Conservation (phyloP, 2,113 vertebrate species). For the Pholis gunnellus region DNA sequence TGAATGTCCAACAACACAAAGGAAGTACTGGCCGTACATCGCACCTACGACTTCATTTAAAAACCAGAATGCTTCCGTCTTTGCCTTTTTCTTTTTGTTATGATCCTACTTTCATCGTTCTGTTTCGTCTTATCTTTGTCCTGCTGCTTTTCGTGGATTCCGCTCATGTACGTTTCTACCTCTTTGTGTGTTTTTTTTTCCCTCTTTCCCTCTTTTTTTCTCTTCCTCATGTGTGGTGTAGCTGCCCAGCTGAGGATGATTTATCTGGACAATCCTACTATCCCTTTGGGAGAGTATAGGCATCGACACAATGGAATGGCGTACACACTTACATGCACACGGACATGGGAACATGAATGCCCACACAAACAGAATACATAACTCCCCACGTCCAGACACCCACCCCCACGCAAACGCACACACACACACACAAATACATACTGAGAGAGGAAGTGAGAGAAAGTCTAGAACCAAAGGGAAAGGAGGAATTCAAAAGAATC, state of each 20-base stretch:
- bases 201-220: neutral
- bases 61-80: conserved; percentile 22
- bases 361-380: conserved; percentile 43
- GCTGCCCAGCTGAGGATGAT: conserved; percentile 69
- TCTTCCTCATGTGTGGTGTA: conserved; percentile 51
- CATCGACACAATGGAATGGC: conserved; percentile 53
- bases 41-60: conserved; percentile 25
- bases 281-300: conserved; percentile 65
- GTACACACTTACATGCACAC: conserved; percentile 55
- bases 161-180: conserved; percentile 13
- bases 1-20: conserved; percentile 36
- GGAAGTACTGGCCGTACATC: neutral
- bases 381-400: conserved; percentile 2
- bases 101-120: conserved; percentile 21
- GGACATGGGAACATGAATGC: conserved; percentile 53
- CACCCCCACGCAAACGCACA: conserved; percentile 21
- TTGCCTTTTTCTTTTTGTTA: conserved; percentile 30
- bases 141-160: conserved; percentile 22
- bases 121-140: conserved; percentile 26
- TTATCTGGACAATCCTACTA: conserved; percentile 70
- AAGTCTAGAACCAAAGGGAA: conserved; percentile 12
- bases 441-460: neutral
- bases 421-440: neutral
- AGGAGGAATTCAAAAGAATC: conserved; percentile 47
- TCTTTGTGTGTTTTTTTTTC: conserved; percentile 3